These are phyloP conservation scores for Catharus ustulatus DNA, from an alignment of 2,797 vertebrate genomes.

Conservation along the genomic window DNA sequence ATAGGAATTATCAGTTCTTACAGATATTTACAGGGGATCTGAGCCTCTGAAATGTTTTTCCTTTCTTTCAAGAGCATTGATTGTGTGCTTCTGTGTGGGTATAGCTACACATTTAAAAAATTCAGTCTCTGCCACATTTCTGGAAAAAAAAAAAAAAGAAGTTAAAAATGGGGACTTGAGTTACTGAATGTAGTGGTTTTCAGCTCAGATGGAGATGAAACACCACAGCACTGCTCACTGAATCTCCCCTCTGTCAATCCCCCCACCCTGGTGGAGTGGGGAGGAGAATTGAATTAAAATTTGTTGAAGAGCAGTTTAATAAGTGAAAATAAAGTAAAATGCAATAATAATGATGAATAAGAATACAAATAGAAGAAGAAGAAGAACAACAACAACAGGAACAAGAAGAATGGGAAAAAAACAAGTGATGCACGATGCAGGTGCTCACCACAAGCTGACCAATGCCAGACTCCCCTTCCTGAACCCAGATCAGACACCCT, in stretches of 20 bases:
- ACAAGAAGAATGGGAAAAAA: background rate
- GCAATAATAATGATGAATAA: background rate
- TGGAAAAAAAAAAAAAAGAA: background rate
- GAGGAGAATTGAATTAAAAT: background rate
- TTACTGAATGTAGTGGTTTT: background rate
- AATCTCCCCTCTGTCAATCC: background rate
- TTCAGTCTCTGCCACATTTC: background rate
- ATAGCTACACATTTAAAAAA: background rate
- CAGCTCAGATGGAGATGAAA: background rate
- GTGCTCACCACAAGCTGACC: background rate
- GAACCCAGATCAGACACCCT: background rate
- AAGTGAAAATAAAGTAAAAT: background rate
- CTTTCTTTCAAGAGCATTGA: background rate
- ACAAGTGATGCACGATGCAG: background rate
- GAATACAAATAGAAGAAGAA: too few species aligned
- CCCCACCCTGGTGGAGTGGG: background rate
- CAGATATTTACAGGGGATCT: background rate
- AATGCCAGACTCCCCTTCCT: background rate
- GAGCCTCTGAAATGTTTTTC: background rate
- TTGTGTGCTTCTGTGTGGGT: background rate
- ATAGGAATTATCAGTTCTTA: background rate
- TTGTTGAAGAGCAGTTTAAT: background rate
- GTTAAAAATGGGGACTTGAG: too few species aligned
- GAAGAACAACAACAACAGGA: background rate
- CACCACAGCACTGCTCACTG: rapidly evolving